phyloP scores from a whole-genome alignment of 1,140 invertebrate genomes.

The Ridgeia piscesae region DNA sequence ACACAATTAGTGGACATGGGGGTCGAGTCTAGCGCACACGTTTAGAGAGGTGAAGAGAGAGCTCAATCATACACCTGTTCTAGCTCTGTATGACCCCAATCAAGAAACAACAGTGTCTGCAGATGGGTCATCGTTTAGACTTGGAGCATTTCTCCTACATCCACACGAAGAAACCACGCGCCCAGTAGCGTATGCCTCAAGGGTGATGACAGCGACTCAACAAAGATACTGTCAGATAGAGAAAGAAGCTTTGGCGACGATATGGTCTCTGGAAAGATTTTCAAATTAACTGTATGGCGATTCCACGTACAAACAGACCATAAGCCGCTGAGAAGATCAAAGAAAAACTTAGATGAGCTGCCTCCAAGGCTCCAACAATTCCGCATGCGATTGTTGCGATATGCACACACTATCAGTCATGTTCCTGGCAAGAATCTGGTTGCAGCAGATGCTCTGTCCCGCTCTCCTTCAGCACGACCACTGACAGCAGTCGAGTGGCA shows the following conservation, averaged over 20 bases:
- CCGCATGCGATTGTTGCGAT: slow-evolving; percentile 20
- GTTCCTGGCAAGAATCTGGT: slow-evolving; percentile 3
- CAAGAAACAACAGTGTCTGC: slow-evolving; percentile 35
- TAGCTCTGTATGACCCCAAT: slow-evolving; percentile 37
- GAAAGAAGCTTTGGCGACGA: slow-evolving; percentile 58
- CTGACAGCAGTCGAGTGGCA: background rate
- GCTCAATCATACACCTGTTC: slow-evolving; percentile 32
- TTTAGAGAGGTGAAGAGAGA: slow-evolving; percentile 35
- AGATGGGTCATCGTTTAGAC: slow-evolving; percentile 42
- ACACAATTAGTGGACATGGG: slow-evolving; percentile 22
- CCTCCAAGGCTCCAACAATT: background rate
- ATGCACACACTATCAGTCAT: slow-evolving; percentile 12
- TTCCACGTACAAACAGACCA: slow-evolving; percentile 18
- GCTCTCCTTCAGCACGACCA: background rate
- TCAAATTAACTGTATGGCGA: slow-evolving; percentile 23
- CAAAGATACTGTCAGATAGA: slow-evolving; percentile 51
- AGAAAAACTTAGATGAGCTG: slow-evolving; percentile 9
- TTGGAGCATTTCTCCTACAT: slow-evolving; percentile 58
- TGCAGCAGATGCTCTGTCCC: slow-evolving; percentile 10
- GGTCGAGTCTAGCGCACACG: background rate
- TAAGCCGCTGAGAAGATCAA: background rate
- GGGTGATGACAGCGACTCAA: slow-evolving; percentile 39
- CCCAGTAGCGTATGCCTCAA: slow-evolving; percentile 53
- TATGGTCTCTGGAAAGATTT: slow-evolving; percentile 53
- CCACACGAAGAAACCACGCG: slow-evolving; percentile 36